Evolutionary conservation across 2,888 invertebrate genomes (phyloP).

Genomic region (Emmelina monodactyla): DNA sequence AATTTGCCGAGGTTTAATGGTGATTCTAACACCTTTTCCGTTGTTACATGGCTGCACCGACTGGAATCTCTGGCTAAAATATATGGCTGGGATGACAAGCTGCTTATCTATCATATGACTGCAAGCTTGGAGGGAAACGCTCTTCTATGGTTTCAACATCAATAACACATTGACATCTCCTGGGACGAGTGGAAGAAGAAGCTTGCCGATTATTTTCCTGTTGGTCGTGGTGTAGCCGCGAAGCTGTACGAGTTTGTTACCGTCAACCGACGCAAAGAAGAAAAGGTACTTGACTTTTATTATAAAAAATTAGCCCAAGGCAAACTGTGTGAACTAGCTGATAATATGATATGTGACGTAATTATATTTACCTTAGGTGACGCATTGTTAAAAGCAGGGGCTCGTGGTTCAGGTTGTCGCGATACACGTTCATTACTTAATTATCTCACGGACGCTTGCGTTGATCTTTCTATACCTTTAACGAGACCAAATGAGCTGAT

Average conservation of each 20-base stretch:
- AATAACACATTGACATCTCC: constrained; percentile 5
- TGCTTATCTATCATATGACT: constrained; percentile 8
- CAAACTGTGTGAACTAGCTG: constrained; percentile 5
- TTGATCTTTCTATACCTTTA: not conserved
- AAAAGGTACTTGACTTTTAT: constrained; percentile 5
- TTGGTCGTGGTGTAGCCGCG: constrained; percentile 5
- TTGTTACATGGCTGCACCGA: not conserved
- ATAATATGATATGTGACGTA: constrained; percentile 7
- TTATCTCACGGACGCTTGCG: constrained; percentile 6
- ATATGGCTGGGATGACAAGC: constrained; percentile 4
- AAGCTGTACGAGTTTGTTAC: constrained; percentile 1
- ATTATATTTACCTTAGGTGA: constrained; percentile 7
- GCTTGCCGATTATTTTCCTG: constrained; percentile 5
- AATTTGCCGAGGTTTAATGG: constrained; percentile 1
- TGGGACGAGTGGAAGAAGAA: constrained; percentile 8
- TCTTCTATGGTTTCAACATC: constrained; percentile 9
- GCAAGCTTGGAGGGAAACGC: constrained; percentile 5
- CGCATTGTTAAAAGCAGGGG: constrained; percentile 5
- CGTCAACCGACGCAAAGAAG: constrained; percentile 3
- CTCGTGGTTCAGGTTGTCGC: constrained; percentile 6
- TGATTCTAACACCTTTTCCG: not conserved
- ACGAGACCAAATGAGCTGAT: not conserved
- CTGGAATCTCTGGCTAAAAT: constrained; percentile 3
- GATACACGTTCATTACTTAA: constrained; percentile 6
- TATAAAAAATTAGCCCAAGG: constrained; percentile 8